Evolutionary conservation across 2,888 invertebrate genomes (phyloP).

Genomic region (Acrobeloides nanus): DNA sequence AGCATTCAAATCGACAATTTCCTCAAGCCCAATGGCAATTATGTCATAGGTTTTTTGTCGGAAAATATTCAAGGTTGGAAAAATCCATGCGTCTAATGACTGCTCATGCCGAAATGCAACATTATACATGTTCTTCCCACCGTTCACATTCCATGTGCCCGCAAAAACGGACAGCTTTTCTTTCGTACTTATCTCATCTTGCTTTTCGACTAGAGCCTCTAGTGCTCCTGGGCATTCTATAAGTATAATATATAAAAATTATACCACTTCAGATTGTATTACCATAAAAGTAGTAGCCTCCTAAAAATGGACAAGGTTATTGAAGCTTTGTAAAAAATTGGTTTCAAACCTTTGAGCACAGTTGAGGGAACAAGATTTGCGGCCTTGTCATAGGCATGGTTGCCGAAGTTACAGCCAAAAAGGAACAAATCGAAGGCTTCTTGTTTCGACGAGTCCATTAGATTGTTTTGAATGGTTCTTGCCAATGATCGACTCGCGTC

Average conservation of each 20-base stretch:
- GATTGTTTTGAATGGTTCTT: constrained; percentile 94
- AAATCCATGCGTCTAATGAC: constrained; percentile 57
- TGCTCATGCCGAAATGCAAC: constrained; percentile 64
- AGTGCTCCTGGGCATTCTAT: no score
- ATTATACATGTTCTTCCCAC: constrained; percentile 93
- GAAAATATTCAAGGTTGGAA: constrained; percentile 25
- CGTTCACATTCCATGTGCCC: constrained; percentile 98
- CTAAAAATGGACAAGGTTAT: constrained; percentile 23
- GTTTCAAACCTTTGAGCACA: constrained; percentile 68
- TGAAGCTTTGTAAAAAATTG: constrained; percentile 1
- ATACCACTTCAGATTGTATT: constrained; percentile 31
- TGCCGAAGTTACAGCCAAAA: constrained; percentile 80
- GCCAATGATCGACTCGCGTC: constrained; percentile 96
- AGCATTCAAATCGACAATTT: constrained; percentile 96
- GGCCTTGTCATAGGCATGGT: constrained; percentile 82
- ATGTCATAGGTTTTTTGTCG: constrained; percentile 64
- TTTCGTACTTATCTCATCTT: constrained; percentile 1
- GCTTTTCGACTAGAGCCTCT: neutral
- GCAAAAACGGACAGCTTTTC: constrained; percentile 61
- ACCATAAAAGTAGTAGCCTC: constrained; percentile 56
- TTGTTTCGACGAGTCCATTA: constrained; percentile 80
- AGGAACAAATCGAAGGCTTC: constrained; percentile 93
- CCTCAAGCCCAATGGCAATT: constrained; percentile 95
- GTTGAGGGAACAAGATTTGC: constrained; percentile 77
- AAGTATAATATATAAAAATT: no score